Base-by-base conservation (phyloP, 2,113 vertebrate species). In the Cinclus cinclus region DNA sequence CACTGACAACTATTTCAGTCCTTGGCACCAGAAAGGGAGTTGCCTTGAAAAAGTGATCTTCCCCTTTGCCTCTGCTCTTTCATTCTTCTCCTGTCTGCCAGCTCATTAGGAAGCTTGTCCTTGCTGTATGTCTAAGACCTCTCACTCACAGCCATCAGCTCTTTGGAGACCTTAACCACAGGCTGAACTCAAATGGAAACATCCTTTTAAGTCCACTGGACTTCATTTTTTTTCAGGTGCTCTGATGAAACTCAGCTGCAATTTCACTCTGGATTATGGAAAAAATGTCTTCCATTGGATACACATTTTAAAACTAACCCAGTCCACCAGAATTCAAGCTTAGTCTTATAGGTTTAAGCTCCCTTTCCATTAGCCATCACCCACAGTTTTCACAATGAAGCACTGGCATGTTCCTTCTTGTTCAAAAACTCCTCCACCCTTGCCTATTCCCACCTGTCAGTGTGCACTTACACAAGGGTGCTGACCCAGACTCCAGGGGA, bases 371-470 rank as follows among this genome's bases (percentile, higher is more conserved):
- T 93, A 97, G 92, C 89, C 74, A 81, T 90, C 75, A 94, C 84
- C 71, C 71, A 79, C 25, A 85, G 94, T 87, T 95, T 97, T 96
- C 96, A 97, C 89, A 96, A 94, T 41, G 68, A 92, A 93, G 39
- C n/a, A 1, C 42, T 87, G 83, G 42, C 96, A 83, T 96, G 95
- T 97, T 95, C 89, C 59, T 97, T 97, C 95, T 90, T 91, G 94
- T 64, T 85, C 41, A 58, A 62, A 31, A 75, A 55, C 82, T 94
- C 78, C 93, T 93, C 89, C 84, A 56, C 91, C 96, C 95, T 87
- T 91, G 92, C 78, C 94, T 90, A 96, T 83, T 97, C 96, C 91
- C 95, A 98, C 97, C 97, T 98, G 97, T 97, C 98, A 98, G 97
- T 93, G 94, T 18, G 62, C 95, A 94, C 94, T 96, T 97, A 92